Percentiles rank a stretch among this genome's conserved stretches.
Conservation (phyloP, 2,888 invertebrate species). For the Bombylius discolor region DNA sequence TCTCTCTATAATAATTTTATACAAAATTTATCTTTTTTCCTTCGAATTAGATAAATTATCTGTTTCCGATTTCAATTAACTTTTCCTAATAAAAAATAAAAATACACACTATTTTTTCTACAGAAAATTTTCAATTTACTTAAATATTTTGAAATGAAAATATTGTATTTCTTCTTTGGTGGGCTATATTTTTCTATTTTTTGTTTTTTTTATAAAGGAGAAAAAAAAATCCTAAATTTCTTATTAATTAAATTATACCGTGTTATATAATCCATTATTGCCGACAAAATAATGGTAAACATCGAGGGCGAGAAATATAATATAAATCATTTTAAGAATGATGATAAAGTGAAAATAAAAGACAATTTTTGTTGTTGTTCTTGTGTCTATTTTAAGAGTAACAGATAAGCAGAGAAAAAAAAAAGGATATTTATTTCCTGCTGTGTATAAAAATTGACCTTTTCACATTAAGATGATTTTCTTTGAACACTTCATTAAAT, state of each 20-base stretch:
- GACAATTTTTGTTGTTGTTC: not conserved
- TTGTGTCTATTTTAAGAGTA: too few relatives aligned
- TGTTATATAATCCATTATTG: not conserved
- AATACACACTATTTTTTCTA: too few relatives aligned
- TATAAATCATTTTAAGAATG: not conserved
- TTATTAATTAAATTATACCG: not conserved
- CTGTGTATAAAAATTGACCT: not conserved
- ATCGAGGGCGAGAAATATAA: not conserved
- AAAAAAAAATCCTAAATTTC: not conserved
- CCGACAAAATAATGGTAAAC: not conserved
- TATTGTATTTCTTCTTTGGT: not conserved
- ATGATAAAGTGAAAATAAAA: not conserved
- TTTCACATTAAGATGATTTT: not conserved
- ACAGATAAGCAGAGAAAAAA: too few relatives aligned
- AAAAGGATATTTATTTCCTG: not conserved
- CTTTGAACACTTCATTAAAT: not conserved
- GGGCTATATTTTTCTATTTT: not conserved
- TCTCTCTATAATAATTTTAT: too few relatives aligned
- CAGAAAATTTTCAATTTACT: too few relatives aligned
- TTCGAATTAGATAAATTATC: too few relatives aligned
- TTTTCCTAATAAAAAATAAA: too few relatives aligned
- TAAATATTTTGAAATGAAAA: too few relatives aligned
- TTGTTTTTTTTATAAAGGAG: too few relatives aligned
- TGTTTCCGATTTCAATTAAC: too few relatives aligned
- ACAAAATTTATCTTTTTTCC: too few relatives aligned